Evolutionary conservation across 2,888 invertebrate species (phyloP), one percentile per base, ranked within the genome.

Genomic region (Lithosia quadra): DNA sequence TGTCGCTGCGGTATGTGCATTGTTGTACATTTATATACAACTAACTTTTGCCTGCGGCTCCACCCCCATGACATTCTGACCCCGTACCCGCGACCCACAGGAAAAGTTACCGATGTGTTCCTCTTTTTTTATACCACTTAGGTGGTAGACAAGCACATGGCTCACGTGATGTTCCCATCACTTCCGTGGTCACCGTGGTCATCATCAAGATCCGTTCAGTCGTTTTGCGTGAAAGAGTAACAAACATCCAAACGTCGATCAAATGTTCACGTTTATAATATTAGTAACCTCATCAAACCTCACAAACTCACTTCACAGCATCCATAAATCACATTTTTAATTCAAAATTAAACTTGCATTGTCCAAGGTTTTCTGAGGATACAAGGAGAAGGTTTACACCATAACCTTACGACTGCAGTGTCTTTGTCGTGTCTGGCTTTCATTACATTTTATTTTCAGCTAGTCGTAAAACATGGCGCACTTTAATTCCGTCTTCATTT

Each of bases 351-450:
- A 18, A 55, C n/a, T 53, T 62, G 28, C 22, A 60, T 61, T 71
- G 73, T 43, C 76, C 74, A 63, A 76, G 77, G 65, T 69, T 76
- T 72, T 71, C 71, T 60, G 21, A 56, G 67, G 73, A 68, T 49
- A 28, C 33, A 18, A 63, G 63, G 34, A 39, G 62, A 39, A 74
- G 72, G 68, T 65, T 69, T 55, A 59, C 15, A 24, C 33, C 63
- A 43, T 67, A 76, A 74, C 82, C 79, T 81, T 80, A 43, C 65
- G 72, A 69, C 74, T 73, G 80, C 75, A 77, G 65, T 76, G 84
- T 81, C 85, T 85, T 84, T 84, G 84, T 59, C 71, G 75, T 78
- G 76, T 68, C 63, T n/a, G 66, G n/a, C 71, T 64, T 58, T 49
- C 60, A 64, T 55, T 71, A 70, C 77, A 78, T 75, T 81, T 81